Percentiles rank a stretch among this genome's conserved stretches.
These are phyloP conservation scores for Drosophila fulvimacula DNA, from an alignment of 2,888 invertebrate species.

Conservation along the genomic window DNA sequence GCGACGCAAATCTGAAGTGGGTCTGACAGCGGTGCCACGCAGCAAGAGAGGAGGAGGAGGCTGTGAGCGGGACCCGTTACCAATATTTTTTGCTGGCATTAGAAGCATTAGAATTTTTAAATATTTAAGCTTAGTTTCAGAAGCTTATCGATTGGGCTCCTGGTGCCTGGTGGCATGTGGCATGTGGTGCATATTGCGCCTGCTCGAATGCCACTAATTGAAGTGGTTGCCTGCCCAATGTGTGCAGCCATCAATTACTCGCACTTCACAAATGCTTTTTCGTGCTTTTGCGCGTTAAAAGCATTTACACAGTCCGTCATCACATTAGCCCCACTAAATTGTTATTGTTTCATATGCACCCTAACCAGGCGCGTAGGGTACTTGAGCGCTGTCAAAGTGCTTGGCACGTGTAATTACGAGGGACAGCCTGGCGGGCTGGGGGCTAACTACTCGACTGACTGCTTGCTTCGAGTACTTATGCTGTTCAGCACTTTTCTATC, in stretches of 20 bases:
- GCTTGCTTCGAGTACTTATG: background rate
- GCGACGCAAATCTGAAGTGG: slow-evolving; percentile 73
- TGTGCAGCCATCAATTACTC: slow-evolving; percentile 72
- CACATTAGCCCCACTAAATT: slow-evolving; percentile 60
- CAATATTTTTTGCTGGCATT: slow-evolving; percentile 22
- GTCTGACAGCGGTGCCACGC: slow-evolving; percentile 66
- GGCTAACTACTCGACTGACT: background rate
- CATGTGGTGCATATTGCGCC: slow-evolving; percentile 27
- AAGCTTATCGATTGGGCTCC: slow-evolving; percentile 64
- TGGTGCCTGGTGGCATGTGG: slow-evolving; percentile 7
- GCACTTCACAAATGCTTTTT: slow-evolving; percentile 60
- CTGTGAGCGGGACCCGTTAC: background rate
- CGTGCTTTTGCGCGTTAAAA: slow-evolving; percentile 53
- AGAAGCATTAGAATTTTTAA: slow-evolving; percentile 47
- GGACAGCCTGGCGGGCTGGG: background rate
- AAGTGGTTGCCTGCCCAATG: slow-evolving; percentile 61
- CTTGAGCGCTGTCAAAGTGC: slow-evolving; percentile 7
- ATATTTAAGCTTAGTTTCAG: slow-evolving; percentile 59
- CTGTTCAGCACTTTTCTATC: background rate
- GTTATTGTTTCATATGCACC: slow-evolving; percentile 50
- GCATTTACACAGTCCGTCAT: slow-evolving; percentile 65
- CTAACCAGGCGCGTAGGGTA: slow-evolving; percentile 13
- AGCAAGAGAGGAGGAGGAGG: background rate
- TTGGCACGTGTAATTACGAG: slow-evolving; percentile 13
- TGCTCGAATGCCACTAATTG: slow-evolving; percentile 69